Percentiles rank a stretch among this genome's conserved stretches.
These are phyloP conservation scores for Stichodactyla mertensii DNA, from an alignment of 64 coral and sea anemone species.

Conservation along the genomic window DNA sequence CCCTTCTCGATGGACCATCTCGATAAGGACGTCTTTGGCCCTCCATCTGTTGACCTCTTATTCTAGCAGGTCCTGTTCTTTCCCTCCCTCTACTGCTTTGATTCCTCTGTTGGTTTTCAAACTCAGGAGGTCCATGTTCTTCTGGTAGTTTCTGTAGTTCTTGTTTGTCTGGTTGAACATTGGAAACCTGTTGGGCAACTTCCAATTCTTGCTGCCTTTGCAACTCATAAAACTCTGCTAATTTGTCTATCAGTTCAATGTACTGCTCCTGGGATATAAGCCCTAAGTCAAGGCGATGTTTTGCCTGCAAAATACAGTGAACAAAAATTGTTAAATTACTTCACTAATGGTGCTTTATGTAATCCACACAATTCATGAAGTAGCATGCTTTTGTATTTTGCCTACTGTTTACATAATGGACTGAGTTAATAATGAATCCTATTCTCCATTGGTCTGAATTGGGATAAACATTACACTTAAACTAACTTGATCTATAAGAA, in stretches of 20 bases:
- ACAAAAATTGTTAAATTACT: neutral
- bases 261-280: conserved; percentile 74
- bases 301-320: neutral
- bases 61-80: neutral
- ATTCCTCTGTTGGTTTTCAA: conserved; percentile 19
- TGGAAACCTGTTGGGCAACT: neutral
- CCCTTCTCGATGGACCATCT: conserved; percentile 7
- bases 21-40: neutral
- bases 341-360: neutral
- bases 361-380: neutral
- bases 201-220: conserved; percentile 71
- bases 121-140: conserved; percentile 26
- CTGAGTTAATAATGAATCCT: no score
- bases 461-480: no score
- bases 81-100: conserved; percentile 1
- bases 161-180: neutral
- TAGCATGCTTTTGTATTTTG: no score
- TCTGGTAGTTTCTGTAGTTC: conserved; percentile 13
- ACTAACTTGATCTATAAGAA: no score
- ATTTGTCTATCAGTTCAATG: conserved; percentile 80
- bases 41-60: neutral
- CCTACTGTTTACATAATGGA: no score
- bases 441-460: no score
- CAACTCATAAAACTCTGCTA: conserved; percentile 88
- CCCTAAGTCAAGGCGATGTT: neutral